A percentile compares a stretch with the other conserved stretches of the same genome.
These are phyloP conservation scores for Eolophus roseicapilla DNA, from an alignment of 2,113 vertebrate genomes.

Conservation along the genomic window DNA sequence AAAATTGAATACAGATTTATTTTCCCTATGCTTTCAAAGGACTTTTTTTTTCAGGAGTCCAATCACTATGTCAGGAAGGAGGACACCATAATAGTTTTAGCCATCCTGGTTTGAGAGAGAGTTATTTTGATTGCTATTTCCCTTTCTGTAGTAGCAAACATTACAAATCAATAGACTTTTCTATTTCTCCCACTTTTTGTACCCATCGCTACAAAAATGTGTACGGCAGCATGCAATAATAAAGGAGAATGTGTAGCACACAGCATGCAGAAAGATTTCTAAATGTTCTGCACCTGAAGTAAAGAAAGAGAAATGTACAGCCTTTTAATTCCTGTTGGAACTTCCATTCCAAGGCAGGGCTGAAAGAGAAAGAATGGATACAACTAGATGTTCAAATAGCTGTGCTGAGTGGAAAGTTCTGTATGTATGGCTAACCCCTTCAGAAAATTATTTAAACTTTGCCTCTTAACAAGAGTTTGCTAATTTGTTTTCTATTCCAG, in stretches of 20 bases:
- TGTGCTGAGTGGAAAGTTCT: not conserved
- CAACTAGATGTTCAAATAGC: not conserved
- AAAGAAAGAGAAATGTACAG: not conserved
- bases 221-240: not conserved
- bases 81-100: not conserved
- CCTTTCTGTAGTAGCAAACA: not conserved
- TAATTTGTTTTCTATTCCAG: not conserved
- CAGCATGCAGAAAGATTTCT: not conserved
- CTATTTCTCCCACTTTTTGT: not conserved
- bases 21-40: not conserved
- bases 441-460: not conserved
- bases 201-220: not conserved
- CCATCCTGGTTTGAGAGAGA: not conserved
- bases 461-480: not conserved
- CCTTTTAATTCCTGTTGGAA: not conserved
- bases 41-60: not conserved
- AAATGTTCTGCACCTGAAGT: not conserved
- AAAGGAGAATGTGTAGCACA: not conserved
- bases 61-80: not conserved
- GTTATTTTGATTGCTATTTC: not conserved
- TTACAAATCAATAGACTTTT: not conserved
- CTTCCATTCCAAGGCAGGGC: not conserved
- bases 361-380: not conserved
- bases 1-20: not conserved
- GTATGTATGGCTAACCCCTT: not conserved